Conservation (phyloP, 2,888 invertebrate genomes). For the Pseudanteris insignis region DNA sequence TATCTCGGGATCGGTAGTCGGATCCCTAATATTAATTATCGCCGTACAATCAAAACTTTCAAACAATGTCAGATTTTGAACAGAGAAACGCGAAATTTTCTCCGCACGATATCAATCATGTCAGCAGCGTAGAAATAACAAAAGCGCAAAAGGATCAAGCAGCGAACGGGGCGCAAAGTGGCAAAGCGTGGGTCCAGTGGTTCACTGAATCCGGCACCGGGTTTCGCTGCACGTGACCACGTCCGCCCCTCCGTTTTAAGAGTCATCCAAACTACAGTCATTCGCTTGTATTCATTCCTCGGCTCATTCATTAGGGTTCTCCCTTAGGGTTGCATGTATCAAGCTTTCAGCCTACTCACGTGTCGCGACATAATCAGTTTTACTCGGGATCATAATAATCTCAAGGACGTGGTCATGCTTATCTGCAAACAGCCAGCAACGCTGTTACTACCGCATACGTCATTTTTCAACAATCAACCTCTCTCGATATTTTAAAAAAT, state of each 20-base stretch:
- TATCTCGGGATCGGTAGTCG: constrained; percentile 14
- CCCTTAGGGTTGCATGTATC: constrained; percentile 46
- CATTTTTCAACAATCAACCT: constrained; percentile 15
- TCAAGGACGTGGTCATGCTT: constrained; percentile 34
- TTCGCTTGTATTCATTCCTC: constrained; percentile 49
- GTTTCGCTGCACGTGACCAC: constrained; percentile 56
- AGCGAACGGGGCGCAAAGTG: constrained; percentile 42
- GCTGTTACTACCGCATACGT: constrained; percentile 20
- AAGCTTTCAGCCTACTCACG: constrained; percentile 48
- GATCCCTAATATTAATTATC: constrained; percentile 37
- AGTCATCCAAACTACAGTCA: constrained; percentile 54
- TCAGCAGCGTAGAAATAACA: constrained; percentile 35
- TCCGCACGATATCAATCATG: constrained; percentile 49
- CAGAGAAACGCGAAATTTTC: constrained; percentile 16
- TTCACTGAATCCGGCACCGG: constrained; percentile 39
- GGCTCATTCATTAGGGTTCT: constrained; percentile 53
- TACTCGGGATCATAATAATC: constrained; percentile 36
- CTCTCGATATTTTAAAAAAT: no score
- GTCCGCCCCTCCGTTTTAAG: constrained; percentile 56
- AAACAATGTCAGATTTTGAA: constrained; percentile 29
- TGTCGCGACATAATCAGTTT: constrained; percentile 53
- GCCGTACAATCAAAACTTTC: constrained; percentile 21
- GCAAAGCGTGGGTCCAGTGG: constrained; percentile 49
- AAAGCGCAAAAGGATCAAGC: constrained; percentile 30
- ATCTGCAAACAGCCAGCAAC: constrained; percentile 24